These are phyloP conservation scores for Galemys pyrenaicus DNA, from an alignment of 2,113 vertebrate species.

Conservation along the genomic window DNA sequence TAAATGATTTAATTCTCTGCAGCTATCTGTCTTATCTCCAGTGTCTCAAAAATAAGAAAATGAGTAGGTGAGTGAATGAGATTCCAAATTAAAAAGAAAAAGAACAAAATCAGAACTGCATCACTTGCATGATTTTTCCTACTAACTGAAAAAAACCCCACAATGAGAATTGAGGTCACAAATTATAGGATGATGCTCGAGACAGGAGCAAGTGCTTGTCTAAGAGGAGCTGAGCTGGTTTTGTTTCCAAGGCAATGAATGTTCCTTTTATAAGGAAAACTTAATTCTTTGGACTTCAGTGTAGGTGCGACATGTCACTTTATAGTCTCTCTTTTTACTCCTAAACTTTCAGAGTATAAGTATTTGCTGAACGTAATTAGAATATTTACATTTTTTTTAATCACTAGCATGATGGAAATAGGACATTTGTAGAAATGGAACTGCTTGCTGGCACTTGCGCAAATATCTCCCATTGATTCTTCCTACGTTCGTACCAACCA, in stretches of 20 bases:
- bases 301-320: conserved; percentile 10
- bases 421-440: conserved; percentile 40
- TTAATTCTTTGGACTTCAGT: conserved; percentile 47
- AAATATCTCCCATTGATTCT: background rate
- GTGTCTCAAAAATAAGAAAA: background rate
- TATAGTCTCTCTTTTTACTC: conserved; percentile 3
- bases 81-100: background rate
- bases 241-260: conserved; percentile 6
- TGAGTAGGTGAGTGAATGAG: background rate
- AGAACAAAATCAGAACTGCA: background rate
- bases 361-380: background rate
- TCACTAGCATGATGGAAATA: background rate
- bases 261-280: conserved; percentile 43
- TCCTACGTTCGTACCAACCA: background rate
- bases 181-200: background rate
- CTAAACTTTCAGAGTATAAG: conserved; percentile 21
- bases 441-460: background rate
- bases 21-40: background rate
- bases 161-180: conserved; percentile 43
- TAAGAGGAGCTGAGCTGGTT: conserved; percentile 48
- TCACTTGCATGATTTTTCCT: background rate
- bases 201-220: conserved; percentile 21
- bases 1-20: background rate
- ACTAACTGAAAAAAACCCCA: conserved; percentile 10
- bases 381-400: background rate